Evolutionary conservation across 1,140 invertebrate species (phyloP), one percentile per base, ranked within the genome.

Genomic region (Tetramorium simillimum): DNA sequence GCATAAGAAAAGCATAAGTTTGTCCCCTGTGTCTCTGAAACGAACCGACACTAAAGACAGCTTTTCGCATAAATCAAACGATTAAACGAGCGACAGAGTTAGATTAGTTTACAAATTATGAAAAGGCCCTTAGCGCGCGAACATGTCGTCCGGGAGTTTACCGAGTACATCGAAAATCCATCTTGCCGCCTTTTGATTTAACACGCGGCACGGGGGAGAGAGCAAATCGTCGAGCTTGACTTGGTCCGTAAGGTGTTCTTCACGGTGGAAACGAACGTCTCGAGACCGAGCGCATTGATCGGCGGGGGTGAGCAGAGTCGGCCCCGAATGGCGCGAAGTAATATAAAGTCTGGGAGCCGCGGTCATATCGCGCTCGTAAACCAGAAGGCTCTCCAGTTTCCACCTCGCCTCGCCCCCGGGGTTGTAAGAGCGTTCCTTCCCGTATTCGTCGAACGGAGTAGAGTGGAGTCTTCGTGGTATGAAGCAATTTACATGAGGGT

Each of bases 281-380:
- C 49, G 43, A n/a, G 18, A 60, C 37, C 28, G 24, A 2, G 53
- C 49, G 70, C 76, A 86, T 86, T 60, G 88, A 89, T 89, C 87
- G 76, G 84, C 65, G 37, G 70, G 90, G 65, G 84, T 85, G 72
- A 89, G 87, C 33, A n/a, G 56, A 88, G 80, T 86, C 86, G 73
- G 75, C 63, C 87, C 37, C 86, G 87, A 92, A 92, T 90, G 88
- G 92, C 88, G 90, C 88, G 90, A 92, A 94, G 92, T 93, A 92
- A 93, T 93, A 92, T 92, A 92, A 92, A 93, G 92, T 93, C 91
- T 89, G 85, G 63, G 87, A 91, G 89, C 53, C 89, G 86, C 73
- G 89, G 90, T 93, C 90, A 93, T 92, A 94, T 93, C 90, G 90
- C 67, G 89, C 90, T 93, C 91, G 91, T 93, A 93, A 94, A 94